Conservation (phyloP, 2,888 invertebrate genomes). For the Chouioia cunea region DNA sequence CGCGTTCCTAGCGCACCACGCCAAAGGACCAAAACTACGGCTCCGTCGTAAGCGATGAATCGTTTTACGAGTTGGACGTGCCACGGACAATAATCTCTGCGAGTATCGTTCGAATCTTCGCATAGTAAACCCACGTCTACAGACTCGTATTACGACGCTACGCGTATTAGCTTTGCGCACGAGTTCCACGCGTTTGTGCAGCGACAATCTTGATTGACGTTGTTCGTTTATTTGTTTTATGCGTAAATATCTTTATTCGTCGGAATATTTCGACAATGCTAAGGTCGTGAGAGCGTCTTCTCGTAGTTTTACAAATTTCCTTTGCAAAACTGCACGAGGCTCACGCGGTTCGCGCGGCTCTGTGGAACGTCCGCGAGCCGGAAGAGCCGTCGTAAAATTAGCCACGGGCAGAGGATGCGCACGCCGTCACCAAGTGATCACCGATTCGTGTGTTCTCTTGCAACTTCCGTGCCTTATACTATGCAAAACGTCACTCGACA, state of each 20-base stretch:
- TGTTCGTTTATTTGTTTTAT: no score
- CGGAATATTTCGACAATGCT: not conserved
- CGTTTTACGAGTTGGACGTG: constrained; percentile 42
- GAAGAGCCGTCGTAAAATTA: constrained; percentile 29
- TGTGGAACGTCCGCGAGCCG: not conserved
- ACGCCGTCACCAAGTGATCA: not conserved
- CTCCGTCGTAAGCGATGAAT: constrained; percentile 14
- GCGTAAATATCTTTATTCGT: no score
- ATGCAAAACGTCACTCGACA: no score
- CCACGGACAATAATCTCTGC: constrained; percentile 23
- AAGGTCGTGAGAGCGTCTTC: not conserved
- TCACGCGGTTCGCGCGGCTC: constrained; percentile 24
- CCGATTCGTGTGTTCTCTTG: constrained; percentile 17
- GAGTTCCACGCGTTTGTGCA: no score
- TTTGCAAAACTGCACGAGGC: constrained; percentile 37
- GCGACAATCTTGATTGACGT: no score
- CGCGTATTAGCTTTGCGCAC: no score
- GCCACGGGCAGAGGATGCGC: constrained; percentile 3
- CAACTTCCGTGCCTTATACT: no score
- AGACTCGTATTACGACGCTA: no score
- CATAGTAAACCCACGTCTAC: no score
- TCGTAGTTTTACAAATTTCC: constrained; percentile 23
- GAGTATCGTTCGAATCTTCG: no score
- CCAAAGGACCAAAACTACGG: constrained; percentile 8
- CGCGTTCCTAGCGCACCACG: no score